Evolutionary conservation across 1,140 invertebrate species (phyloP).

Genomic region (Drosophila nebulosa): DNA sequence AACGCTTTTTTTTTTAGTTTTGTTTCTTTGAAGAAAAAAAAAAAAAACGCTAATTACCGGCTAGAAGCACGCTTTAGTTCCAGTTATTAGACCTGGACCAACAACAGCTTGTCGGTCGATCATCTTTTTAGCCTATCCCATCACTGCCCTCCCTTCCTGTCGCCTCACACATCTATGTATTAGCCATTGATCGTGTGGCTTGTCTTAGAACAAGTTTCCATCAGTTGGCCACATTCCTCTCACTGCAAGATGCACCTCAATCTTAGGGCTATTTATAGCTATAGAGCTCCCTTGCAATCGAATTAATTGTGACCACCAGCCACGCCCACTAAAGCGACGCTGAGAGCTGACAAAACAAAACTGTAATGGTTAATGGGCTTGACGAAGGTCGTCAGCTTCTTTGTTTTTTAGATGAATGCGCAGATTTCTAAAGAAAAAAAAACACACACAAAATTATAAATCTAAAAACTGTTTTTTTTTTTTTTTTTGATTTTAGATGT

Average conservation of each 20-base stretch:
- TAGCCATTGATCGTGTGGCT: neutral
- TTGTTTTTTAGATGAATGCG: slow-evolving; percentile 67
- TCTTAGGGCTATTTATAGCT: slow-evolving; percentile 70
- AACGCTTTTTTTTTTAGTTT: slow-evolving; percentile 44
- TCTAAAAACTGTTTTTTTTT: slow-evolving; percentile 37
- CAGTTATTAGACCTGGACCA: slow-evolving; percentile 65
- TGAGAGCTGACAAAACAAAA: slow-evolving; percentile 56
- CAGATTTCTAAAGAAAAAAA: slow-evolving; percentile 73
- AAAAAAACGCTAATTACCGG: slow-evolving; percentile 63
- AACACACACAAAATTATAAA: slow-evolving; percentile 25
- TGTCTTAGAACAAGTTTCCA: slow-evolving; percentile 68
- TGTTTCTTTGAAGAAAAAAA: slow-evolving; percentile 1
- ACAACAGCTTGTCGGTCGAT: neutral
- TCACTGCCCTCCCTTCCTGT: too few relatives aligned
- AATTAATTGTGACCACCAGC: slow-evolving; percentile 60
- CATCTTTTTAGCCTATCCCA: slow-evolving; percentile 12
- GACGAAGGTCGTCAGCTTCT: slow-evolving; percentile 51
- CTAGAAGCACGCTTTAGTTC: slow-evolving; percentile 69
- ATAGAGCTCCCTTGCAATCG: slow-evolving; percentile 42
- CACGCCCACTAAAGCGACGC: slow-evolving; percentile 54
- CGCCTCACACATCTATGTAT: too few relatives aligned
- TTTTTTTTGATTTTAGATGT: slow-evolving; percentile 31
- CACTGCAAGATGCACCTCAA: slow-evolving; percentile 48
- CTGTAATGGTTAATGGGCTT: slow-evolving; percentile 56
- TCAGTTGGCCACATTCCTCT: slow-evolving; percentile 71